A percentile compares a stretch with the other conserved stretches of the same genome.
phyloP scores from a whole-genome alignment of 2,113 vertebrate genomes.

The Ptyas mucosa region DNA sequence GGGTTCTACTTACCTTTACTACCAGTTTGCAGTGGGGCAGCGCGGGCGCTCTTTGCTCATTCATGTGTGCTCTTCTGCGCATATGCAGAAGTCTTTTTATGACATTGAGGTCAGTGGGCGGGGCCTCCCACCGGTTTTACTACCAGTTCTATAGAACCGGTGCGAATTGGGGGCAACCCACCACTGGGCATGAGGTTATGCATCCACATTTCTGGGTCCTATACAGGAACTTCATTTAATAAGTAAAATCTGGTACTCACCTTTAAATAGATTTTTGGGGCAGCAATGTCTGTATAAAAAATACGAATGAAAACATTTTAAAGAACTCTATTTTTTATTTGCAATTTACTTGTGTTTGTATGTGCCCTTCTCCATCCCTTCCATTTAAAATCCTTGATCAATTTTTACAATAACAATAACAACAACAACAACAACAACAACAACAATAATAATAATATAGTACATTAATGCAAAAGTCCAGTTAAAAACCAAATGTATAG shows the following conservation, averaged over 20 bases:
- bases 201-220: neutral
- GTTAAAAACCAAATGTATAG: neutral
- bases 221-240: neutral
- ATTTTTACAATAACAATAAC: too few relatives aligned
- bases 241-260: neutral
- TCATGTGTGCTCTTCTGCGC: too few relatives aligned
- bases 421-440: too few relatives aligned
- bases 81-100: too few relatives aligned
- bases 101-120: too few relatives aligned
- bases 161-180: too few relatives aligned
- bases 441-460: neutral
- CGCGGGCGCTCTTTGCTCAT: too few relatives aligned
- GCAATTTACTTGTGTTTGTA: neutral
- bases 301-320: neutral
- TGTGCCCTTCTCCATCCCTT: neutral
- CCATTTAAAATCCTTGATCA: neutral
- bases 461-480: neutral
- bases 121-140: too few relatives aligned
- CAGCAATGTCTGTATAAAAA: neutral
- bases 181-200: neutral
- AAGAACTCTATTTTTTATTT: neutral
- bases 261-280: accelerated
- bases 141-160: too few relatives aligned
- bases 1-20: too few relatives aligned
- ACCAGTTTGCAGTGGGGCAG: too few relatives aligned